Evolutionary conservation across 2,888 invertebrate genomes (phyloP).

Genomic region (Nomada fabriciana): DNA sequence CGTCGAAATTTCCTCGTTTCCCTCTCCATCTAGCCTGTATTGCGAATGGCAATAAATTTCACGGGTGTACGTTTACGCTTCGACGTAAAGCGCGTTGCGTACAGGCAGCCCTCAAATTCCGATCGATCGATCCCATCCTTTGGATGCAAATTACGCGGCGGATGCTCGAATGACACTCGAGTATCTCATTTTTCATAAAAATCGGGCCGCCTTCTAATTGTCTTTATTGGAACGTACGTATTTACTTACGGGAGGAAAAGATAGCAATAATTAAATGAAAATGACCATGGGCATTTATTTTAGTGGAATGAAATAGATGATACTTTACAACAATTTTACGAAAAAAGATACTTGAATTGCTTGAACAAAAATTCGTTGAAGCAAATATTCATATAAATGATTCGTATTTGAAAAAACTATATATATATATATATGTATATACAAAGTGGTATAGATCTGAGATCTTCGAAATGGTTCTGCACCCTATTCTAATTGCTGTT

Average conservation of each 20-base stretch:
- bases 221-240: conserved; percentile 19
- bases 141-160: conserved; percentile 30
- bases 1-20: conserved; percentile 17
- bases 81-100: conserved; percentile 25
- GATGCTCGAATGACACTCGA: conserved; percentile 24
- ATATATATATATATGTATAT: too few relatives aligned
- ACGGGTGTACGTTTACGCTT: conserved; percentile 36
- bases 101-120: conserved; percentile 40
- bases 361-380: too few relatives aligned
- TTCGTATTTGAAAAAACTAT: too few relatives aligned
- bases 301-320: too few relatives aligned
- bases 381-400: too few relatives aligned
- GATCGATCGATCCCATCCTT: conserved; percentile 27
- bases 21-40: background rate
- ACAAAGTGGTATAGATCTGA: too few relatives aligned
- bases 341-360: too few relatives aligned
- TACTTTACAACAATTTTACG: too few relatives aligned
- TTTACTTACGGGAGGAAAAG: background rate
- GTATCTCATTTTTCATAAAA: conserved; percentile 1
- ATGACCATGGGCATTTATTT: background rate
- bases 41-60: conserved; percentile 47
- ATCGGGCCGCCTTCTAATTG: background rate
- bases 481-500: too few relatives aligned
- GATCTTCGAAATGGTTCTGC: too few relatives aligned
- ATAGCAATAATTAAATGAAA: background rate